These are phyloP conservation scores for Scophthalmus maximus DNA, from an alignment of 2,113 vertebrate species.

Conservation along the genomic window DNA sequence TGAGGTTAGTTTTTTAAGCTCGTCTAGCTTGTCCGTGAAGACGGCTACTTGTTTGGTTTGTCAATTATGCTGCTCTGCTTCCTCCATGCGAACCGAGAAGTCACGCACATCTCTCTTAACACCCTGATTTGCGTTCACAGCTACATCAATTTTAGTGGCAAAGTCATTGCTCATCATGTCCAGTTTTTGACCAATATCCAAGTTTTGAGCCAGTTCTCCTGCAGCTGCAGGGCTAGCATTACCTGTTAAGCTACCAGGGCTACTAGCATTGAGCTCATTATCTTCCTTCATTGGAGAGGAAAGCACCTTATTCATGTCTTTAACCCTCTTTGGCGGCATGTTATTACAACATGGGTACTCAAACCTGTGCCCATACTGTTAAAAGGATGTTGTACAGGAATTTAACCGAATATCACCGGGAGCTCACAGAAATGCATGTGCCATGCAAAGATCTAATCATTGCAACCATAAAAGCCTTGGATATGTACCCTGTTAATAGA, in stretches of 20 bases:
- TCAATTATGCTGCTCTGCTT: slow-evolving; percentile 1
- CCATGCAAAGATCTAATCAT: no score
- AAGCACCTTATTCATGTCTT: not conserved
- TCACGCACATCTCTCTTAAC: not conserved
- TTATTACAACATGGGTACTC: no score
- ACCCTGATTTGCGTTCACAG: not conserved
- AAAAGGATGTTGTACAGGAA: no score
- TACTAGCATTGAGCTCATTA: not conserved
- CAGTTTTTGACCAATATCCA: not conserved
- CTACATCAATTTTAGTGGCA: not conserved
- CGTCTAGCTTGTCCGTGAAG: not conserved
- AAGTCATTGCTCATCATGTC: not conserved
- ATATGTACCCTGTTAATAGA: no score
- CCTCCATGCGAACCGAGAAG: not conserved
- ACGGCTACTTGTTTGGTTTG: not conserved
- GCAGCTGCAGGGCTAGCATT: not conserved
- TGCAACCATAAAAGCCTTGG: no score
- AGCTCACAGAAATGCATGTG: no score
- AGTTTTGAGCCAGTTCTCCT: not conserved
- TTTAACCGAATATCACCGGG: no score
- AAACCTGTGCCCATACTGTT: no score
- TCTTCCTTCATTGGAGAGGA: not conserved
- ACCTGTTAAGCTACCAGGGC: not conserved
- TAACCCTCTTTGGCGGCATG: not conserved
- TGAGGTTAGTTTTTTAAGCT: not conserved